phyloP scores from a whole-genome alignment of 2,113 vertebrate species.

The Gallinago paraguaiae region DNA sequence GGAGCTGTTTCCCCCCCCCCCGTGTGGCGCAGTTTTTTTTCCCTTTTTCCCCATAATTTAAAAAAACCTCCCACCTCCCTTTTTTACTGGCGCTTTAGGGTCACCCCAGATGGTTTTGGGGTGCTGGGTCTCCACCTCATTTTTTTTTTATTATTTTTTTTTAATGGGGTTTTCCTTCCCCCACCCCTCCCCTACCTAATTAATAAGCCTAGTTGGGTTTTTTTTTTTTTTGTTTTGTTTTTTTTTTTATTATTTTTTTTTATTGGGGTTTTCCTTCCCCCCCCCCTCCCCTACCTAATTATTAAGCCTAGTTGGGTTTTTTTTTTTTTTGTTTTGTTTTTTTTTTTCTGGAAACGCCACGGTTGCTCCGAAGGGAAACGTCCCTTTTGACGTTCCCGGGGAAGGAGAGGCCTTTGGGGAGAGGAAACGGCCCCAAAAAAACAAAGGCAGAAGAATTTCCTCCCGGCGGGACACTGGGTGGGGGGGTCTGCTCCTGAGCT shows the following conservation, averaged over 20 bases:
- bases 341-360: neutral
- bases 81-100: neutral
- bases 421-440: slow-evolving; percentile 39
- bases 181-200: fast-evolving
- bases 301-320: neutral
- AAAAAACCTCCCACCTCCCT: neutral
- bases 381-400: neutral
- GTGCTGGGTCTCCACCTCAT: neutral
- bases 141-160: neutral
- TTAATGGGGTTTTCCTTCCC: neutral
- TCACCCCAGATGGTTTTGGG: neutral
- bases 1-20: neutral
- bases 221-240: neutral
- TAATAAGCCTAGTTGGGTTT: neutral
- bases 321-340: neutral
- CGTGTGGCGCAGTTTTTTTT: fast-evolving
- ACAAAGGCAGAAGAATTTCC: slow-evolving; percentile 52
- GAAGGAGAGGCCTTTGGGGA: slow-evolving; percentile 25
- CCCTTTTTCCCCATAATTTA: neutral
- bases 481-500: neutral
- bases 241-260: neutral
- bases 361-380: neutral
- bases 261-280: neutral
- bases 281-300: fast-evolving
- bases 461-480: neutral